A percentile compares a stretch with the other conserved stretches of the same genome.
phyloP scores from a whole-genome alignment of 1,140 invertebrate species.

The Aphis gossypii region DNA sequence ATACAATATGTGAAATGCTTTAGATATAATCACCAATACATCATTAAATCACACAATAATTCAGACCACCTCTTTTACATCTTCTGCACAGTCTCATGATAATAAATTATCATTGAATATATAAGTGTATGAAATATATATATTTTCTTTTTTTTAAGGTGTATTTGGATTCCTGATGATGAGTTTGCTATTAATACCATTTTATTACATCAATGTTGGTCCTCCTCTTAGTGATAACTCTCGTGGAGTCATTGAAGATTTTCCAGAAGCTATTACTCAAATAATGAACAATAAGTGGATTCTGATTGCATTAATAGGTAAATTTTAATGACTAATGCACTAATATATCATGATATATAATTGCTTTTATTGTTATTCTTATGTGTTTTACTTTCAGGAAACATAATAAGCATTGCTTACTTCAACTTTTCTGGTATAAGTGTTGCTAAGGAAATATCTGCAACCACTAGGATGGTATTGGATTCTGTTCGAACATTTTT shows the following conservation, averaged over 20 bases:
- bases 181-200: slow-evolving; percentile 77
- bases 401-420: slow-evolving; percentile 91
- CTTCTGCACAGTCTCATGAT: not conserved
- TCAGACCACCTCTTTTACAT: not conserved
- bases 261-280: slow-evolving; percentile 83
- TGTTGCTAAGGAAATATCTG: slow-evolving; percentile 93
- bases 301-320: slow-evolving; percentile 73
- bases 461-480: slow-evolving; percentile 91
- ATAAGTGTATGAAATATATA: not conserved
- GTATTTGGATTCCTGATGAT: slow-evolving; percentile 86
- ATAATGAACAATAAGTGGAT: slow-evolving; percentile 75
- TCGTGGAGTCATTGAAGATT: slow-evolving; percentile 83
- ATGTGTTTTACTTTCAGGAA: slow-evolving; percentile 69
- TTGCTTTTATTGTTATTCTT: not conserved
- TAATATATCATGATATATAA: not conserved
- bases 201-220: slow-evolving; percentile 82
- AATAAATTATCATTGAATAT: not conserved
- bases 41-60: not conserved
- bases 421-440: slow-evolving; percentile 96
- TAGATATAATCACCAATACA: no score
- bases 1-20: no score
- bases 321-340: slow-evolving; percentile 6
- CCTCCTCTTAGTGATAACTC: slow-evolving; percentile 79
- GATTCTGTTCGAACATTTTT: slow-evolving; percentile 89
- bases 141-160: slow-evolving; percentile 65